Evolutionary conservation across 2,888 invertebrate species (phyloP), one percentile per base, ranked within the genome.

Genomic region (Pemphredon lugubris): DNA sequence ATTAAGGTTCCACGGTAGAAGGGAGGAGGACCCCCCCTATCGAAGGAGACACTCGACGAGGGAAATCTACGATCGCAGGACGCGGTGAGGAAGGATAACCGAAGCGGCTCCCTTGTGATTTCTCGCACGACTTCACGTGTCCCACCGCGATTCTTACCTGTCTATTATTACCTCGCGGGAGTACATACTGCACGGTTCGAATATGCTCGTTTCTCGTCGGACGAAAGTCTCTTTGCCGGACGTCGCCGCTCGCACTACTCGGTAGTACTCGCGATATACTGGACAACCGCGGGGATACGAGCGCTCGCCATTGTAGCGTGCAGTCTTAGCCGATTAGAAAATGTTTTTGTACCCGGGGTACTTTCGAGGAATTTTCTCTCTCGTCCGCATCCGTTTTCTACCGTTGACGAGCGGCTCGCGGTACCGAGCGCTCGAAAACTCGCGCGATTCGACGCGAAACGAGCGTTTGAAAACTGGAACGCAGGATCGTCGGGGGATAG

Each of bases 1-100:
- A 84, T 85, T 84, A 85, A 84, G 83, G 80, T 85, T 57, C 55
- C 48, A 55, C 44, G 63, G 67, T 55, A 60, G 77, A 69, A 67
- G 69, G 66, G 53, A 55, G 64, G 21, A 55, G 26, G 61, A 42
- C 40, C 65, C 30, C 40, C 18, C 9, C 37, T 20, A 13, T 21
- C 57, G 23, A 45, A 64, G 32, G 50, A 64, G 75, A 72, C n/a
- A n/a, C 69, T 64, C 68, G 54, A 61, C 53, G 73, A 78, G 75
- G 73, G 70, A 78, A 75, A 75, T 64, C 64, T 60, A 48, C 63
- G 5, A 20, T n/a, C 20, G 45, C 44, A 26, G 47, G 61, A 57
- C 50, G 50, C 39, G 44, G 58, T 48, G 70, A 54, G 55, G 59
- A 64, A 63, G 21, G 20, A 30, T 37, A 53, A 6, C 2, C 32